Conservation (phyloP, 2,797 vertebrate genomes). For the Varecia variegata region DNA sequence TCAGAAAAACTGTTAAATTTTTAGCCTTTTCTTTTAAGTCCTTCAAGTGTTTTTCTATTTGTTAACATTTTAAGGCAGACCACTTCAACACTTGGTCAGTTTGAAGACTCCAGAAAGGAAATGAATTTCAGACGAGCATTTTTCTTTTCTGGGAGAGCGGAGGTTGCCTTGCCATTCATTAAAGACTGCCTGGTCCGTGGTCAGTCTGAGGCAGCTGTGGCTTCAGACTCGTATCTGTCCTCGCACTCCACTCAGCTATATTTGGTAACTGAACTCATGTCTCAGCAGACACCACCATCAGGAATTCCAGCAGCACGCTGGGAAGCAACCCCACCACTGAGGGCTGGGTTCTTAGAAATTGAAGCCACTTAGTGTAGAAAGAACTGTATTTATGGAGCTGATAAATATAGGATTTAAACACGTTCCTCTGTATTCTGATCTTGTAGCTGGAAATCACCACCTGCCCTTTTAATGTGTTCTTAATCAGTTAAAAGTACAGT, state of each 20-base stretch:
- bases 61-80: slow-evolving; percentile 60
- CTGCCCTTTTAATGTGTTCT: not conserved
- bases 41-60: slow-evolving; percentile 50
- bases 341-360: slow-evolving; percentile 76
- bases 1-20: not conserved
- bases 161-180: slow-evolving; percentile 75
- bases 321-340: slow-evolving; percentile 76
- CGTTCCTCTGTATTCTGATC: not conserved
- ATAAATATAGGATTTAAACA: not conserved
- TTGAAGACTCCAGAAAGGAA: slow-evolving; percentile 61
- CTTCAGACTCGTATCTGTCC: slow-evolving; percentile 91
- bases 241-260: slow-evolving; percentile 87
- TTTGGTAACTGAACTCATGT: slow-evolving; percentile 90
- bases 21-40: not conserved
- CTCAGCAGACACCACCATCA: slow-evolving; percentile 89
- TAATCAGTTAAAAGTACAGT: not conserved
- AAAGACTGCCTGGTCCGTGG: slow-evolving; percentile 79
- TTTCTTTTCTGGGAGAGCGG: slow-evolving; percentile 59
- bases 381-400: slow-evolving; percentile 5
- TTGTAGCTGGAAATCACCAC: not conserved
- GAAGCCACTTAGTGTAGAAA: slow-evolving; percentile 39
- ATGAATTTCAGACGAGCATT: slow-evolving; percentile 49
- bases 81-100: slow-evolving; percentile 70
- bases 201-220: slow-evolving; percentile 61
- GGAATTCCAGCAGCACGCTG: slow-evolving; percentile 85